Evolutionary conservation across 2,888 invertebrate species (phyloP).

Genomic region (Drosophila formosana): DNA sequence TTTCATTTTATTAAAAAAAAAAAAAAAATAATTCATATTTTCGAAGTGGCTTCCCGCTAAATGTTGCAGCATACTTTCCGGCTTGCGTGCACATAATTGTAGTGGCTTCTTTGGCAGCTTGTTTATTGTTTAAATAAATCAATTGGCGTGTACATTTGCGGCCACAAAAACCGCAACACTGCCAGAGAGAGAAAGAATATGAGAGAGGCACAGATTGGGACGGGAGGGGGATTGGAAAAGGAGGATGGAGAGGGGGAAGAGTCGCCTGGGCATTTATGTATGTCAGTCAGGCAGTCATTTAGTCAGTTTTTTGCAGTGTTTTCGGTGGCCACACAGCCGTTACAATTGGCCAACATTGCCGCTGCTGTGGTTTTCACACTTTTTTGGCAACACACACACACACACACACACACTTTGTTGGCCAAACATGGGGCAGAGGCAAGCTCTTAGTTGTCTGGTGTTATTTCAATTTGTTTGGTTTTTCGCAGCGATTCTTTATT

Average conservation of each 20-base stretch:
- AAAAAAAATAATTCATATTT: constrained; percentile 8
- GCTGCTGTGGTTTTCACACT: constrained; percentile 74
- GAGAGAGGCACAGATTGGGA: neutral
- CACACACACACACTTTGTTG: constrained; percentile 37
- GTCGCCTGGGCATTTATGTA: constrained; percentile 39
- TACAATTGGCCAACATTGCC: constrained; percentile 39
- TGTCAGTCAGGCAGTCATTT: constrained; percentile 56
- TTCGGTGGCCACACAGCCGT: constrained; percentile 38
- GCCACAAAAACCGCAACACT: constrained; percentile 66
- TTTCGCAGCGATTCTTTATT: constrained; percentile 48
- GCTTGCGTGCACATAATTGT: constrained; percentile 26
- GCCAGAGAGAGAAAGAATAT: constrained; percentile 20
- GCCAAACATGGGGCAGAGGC: constrained; percentile 26
- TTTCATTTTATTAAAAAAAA: no score
- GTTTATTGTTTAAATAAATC: constrained; percentile 71
- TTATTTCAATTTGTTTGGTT: constrained; percentile 73
- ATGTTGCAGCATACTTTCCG: constrained; percentile 22
- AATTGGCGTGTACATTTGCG: constrained; percentile 55
- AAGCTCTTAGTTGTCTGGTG: constrained; percentile 56
- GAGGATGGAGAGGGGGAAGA: neutral
- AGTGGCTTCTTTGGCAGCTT: constrained; percentile 41
- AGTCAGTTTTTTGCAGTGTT: constrained; percentile 39
- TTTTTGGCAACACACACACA: constrained; percentile 62
- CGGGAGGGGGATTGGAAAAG: no score
- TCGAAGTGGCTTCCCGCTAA: constrained; percentile 9